These are phyloP conservation scores for Danionella cerebrum DNA, from an alignment of 2,113 vertebrate genomes.

Conservation along the genomic window DNA sequence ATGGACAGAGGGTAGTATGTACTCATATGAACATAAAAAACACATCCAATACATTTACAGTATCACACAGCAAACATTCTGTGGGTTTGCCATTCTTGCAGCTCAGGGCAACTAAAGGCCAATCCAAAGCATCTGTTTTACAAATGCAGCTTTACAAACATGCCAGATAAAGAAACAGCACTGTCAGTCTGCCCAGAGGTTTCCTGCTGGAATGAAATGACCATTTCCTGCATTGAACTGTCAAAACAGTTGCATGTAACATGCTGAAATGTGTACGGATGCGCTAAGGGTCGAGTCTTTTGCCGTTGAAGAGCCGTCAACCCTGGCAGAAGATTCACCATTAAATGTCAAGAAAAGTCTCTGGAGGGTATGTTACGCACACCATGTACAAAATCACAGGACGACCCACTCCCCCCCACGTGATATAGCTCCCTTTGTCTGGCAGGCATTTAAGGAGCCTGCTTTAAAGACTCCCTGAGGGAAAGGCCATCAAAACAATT, in stretches of 20 bases:
- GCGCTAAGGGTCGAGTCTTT: conserved; percentile 14
- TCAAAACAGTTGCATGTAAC: conserved; percentile 15
- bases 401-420: neutral
- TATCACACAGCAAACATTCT: neutral
- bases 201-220: conserved; percentile 19
- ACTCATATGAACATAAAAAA: conserved; percentile 1
- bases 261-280: conserved; percentile 28
- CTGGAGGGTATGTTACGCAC: conserved; percentile 15
- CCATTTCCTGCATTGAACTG: neutral
- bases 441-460: conserved; percentile 23
- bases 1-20: neutral
- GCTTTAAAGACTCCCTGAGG: conserved; percentile 39
- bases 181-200: conserved; percentile 2
- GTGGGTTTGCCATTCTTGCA: neutral
- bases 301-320: conserved; percentile 28
- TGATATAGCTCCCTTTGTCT: conserved; percentile 26
- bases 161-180: conserved; percentile 1
- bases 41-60: neutral
- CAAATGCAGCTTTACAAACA: conserved; percentile 22
- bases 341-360: conserved; percentile 27
- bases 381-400: conserved; percentile 28
- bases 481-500: conserved; percentile 48
- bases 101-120: conserved; percentile 2
- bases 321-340: neutral
- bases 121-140: conserved; percentile 32